phyloP scores from a whole-genome alignment of 2,797 vertebrate genomes.

The Enoplosus armatus region DNA sequence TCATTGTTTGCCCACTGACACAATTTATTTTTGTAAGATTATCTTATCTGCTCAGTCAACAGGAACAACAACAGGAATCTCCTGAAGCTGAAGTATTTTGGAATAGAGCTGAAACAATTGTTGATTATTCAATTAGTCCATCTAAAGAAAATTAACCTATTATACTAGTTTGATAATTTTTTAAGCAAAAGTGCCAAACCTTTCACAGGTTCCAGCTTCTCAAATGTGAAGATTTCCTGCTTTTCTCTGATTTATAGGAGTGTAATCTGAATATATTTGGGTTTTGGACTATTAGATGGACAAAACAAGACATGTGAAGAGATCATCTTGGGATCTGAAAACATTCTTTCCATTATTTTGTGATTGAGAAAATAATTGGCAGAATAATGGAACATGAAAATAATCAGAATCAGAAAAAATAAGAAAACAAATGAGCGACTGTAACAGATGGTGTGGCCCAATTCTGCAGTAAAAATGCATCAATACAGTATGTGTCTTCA shows the following conservation, averaged over 20 bases:
- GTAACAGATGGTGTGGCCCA: too few relatives aligned
- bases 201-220: background rate
- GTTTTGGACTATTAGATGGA: background rate
- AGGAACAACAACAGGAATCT: background rate
- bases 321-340: background rate
- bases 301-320: constrained; percentile 1
- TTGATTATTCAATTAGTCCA: background rate
- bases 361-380: background rate
- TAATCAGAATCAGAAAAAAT: too few relatives aligned
- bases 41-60: constrained; percentile 17
- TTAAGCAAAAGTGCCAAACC: background rate
- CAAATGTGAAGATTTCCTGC: background rate
- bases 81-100: background rate
- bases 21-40: background rate
- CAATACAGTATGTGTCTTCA: background rate
- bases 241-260: background rate
- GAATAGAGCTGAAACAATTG: background rate
- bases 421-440: too few relatives aligned
- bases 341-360: background rate
- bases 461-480: background rate
- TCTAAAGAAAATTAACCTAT: background rate
- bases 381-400: background rate
- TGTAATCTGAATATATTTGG: background rate
- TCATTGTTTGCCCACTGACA: constrained; percentile 9
- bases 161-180: background rate